Percentiles rank a stretch among this genome's conserved stretches.
phyloP scores from a whole-genome alignment of 2,113 vertebrate genomes.

The Mormyrus lacerda region DNA sequence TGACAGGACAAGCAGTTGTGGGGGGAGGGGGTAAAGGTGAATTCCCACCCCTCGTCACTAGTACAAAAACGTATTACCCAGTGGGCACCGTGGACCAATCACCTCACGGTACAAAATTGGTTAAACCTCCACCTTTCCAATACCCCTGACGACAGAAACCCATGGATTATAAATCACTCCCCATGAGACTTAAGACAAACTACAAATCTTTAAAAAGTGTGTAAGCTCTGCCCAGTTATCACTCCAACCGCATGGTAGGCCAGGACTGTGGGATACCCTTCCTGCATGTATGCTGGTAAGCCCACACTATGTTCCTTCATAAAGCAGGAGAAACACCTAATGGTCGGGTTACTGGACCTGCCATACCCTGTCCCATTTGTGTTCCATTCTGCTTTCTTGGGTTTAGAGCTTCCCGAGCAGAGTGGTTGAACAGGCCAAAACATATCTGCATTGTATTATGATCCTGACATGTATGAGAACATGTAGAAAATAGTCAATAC shows the following conservation, averaged over 20 bases:
- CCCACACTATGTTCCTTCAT: neutral
- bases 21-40: neutral
- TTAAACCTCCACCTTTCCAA: neutral
- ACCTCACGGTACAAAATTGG: neutral
- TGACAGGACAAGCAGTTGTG: neutral
- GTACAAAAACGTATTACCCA: neutral
- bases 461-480: neutral
- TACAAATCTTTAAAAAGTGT: neutral
- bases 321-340: neutral
- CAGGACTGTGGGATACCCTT: neutral
- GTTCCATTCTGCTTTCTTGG: neutral
- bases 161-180: neutral
- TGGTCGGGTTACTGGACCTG: neutral
- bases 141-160: neutral
- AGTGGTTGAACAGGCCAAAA: neutral
- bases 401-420: neutral
- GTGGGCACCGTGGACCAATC: neutral
- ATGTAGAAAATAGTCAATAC: neutral
- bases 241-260: neutral
- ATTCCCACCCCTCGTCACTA: neutral
- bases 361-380: neutral
- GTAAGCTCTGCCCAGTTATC: neutral
- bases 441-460: neutral
- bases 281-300: neutral
- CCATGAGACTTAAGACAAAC: neutral